Conservation (phyloP, 2,797 vertebrate genomes). For the Sebastes vulpes region DNA sequence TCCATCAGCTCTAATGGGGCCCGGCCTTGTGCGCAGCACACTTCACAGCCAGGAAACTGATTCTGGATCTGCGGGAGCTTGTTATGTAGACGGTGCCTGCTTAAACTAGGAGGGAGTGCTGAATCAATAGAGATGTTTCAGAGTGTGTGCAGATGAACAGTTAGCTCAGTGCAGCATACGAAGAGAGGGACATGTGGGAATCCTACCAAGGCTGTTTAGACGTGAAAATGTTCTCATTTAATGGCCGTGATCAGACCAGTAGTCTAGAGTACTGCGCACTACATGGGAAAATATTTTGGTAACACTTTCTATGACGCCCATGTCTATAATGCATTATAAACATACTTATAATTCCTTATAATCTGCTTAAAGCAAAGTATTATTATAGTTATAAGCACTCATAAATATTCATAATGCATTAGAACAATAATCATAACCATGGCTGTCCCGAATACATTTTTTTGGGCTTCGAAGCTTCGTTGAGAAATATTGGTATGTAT, state of each 20-base stretch:
- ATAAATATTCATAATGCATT: too few species aligned
- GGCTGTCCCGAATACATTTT: too few species aligned
- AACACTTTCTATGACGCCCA: background rate
- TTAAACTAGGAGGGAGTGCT: background rate
- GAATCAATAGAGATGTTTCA: slow-evolving; percentile 48
- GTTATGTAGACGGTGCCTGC: slow-evolving; percentile 16
- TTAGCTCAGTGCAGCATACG: slow-evolving; percentile 15
- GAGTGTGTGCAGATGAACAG: slow-evolving; percentile 16
- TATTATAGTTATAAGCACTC: background rate
- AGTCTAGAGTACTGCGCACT: background rate
- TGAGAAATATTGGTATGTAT: too few species aligned
- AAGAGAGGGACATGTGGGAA: background rate
- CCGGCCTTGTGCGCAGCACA: slow-evolving; percentile 63
- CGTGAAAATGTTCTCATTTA: background rate
- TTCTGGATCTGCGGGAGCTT: slow-evolving; percentile 57
- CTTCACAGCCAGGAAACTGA: slow-evolving; percentile 47
- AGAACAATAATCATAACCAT: background rate
- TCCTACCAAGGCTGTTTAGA: background rate
- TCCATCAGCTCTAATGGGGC: slow-evolving; percentile 74
- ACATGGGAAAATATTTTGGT: background rate
- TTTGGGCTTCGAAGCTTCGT: too few species aligned
- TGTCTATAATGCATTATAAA: background rate
- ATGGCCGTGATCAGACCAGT: background rate
- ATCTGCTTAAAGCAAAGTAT: background rate
- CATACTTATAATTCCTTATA: background rate